phyloP scores from a whole-genome alignment of 2,113 vertebrate genomes.

The Aix galericulata region DNA sequence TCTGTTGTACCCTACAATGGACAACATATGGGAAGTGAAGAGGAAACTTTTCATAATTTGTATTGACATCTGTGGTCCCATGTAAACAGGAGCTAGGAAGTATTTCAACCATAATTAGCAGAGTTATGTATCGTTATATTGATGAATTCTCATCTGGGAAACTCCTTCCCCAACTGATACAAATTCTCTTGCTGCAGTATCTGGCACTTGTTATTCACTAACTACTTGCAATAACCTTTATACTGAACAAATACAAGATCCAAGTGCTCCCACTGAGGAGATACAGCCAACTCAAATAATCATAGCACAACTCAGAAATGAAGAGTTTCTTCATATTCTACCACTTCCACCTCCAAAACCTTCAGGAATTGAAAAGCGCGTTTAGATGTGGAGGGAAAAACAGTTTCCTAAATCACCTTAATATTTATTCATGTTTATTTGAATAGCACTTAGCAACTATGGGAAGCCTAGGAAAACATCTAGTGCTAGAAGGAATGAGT shows the following conservation, averaged over 20 bases:
- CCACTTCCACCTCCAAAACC: neutral
- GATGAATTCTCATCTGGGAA: neutral
- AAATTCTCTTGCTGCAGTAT: neutral
- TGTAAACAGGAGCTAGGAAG: neutral
- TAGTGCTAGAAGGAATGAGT: neutral
- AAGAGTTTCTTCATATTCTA: neutral
- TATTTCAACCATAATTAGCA: conserved; percentile 5
- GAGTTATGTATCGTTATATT: neutral
- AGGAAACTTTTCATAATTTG: neutral
- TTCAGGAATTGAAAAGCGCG: neutral
- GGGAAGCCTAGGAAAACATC: neutral
- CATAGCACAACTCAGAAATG: neutral
- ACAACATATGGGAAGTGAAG: neutral
- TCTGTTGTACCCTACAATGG: neutral
- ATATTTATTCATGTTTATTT: neutral
- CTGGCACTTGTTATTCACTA: neutral
- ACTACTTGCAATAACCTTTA: neutral
- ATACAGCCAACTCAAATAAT: neutral
- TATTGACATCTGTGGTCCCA: neutral
- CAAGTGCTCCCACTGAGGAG: neutral
- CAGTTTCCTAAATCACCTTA: neutral
- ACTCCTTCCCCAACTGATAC: neutral
- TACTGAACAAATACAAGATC: neutral
- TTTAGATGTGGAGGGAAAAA: neutral
- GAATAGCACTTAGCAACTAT: neutral